phyloP scores from a whole-genome alignment of 2,888 invertebrate species.

The Smittia aterrima region DNA sequence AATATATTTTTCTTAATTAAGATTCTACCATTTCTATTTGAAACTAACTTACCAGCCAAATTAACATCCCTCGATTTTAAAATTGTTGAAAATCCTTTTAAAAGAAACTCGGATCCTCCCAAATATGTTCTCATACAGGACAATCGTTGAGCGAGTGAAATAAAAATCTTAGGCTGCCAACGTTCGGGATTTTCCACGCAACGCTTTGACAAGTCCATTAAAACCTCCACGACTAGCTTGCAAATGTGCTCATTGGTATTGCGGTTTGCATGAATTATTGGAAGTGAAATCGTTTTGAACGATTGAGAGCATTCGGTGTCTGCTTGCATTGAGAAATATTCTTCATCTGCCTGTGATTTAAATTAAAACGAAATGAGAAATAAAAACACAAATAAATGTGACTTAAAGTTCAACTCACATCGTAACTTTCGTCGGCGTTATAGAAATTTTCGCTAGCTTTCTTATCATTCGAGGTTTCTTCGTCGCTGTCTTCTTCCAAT shows the following conservation, averaged over 20 bases:
- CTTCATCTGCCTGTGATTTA: slow-evolving; percentile 49
- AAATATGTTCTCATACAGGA: slow-evolving; percentile 52
- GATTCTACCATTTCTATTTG: no score
- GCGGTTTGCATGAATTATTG: slow-evolving; percentile 48
- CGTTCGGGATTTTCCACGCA: slow-evolving; percentile 48
- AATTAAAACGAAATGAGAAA: neutral
- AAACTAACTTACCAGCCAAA: slow-evolving; percentile 49
- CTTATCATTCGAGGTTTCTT: slow-evolving; percentile 51
- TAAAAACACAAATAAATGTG: neutral
- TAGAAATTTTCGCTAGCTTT: slow-evolving; percentile 52
- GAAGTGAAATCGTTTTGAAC: slow-evolving; percentile 45
- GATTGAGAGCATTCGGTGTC: slow-evolving; percentile 9
- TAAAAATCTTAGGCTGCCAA: slow-evolving; percentile 50
- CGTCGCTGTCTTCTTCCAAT: slow-evolving; percentile 45
- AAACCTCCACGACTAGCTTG: slow-evolving; percentile 51
- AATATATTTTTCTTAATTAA: no score
- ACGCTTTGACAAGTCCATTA: slow-evolving; percentile 50
- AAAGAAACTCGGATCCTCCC: slow-evolving; percentile 51
- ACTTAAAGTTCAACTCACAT: slow-evolving; percentile 43
- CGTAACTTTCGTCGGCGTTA: slow-evolving; percentile 54
- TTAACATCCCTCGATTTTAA: slow-evolving; percentile 48
- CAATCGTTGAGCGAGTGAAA: slow-evolving; percentile 51
- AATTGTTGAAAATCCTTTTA: slow-evolving; percentile 51
- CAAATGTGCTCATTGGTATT: slow-evolving; percentile 51
- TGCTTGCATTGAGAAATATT: slow-evolving; percentile 43